Evolutionary conservation across 2,888 invertebrate species (phyloP).

Genomic region (Abrostola triplasia): DNA sequence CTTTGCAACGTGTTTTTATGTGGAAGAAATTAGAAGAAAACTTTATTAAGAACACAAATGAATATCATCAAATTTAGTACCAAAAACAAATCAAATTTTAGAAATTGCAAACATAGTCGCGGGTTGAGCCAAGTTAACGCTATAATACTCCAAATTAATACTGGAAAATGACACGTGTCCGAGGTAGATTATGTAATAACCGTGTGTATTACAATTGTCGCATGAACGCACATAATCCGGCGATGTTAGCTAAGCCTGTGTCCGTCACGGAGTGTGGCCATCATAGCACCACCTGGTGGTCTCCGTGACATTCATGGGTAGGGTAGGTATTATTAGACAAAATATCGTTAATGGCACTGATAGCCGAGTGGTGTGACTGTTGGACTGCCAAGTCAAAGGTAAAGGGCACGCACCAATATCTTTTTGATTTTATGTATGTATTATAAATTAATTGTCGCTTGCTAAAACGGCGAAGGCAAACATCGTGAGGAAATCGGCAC

Average conservation of each 20-base stretch:
- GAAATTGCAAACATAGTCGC: background rate
- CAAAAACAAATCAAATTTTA: background rate
- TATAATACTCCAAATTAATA: slow-evolving; percentile 18
- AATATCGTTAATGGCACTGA: background rate
- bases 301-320: slow-evolving; percentile 14
- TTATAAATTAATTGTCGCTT: no score
- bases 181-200: slow-evolving; percentile 38
- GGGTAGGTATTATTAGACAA: background rate
- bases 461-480: no score
- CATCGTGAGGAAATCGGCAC: no score
- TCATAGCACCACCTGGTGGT: slow-evolving; percentile 38
- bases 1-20: no score
- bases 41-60: no score
- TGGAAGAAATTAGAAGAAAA: no score
- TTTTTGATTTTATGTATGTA: no score
- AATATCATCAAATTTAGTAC: background rate
- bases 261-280: slow-evolving; percentile 25
- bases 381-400: no score
- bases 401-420: no score
- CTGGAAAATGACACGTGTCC: slow-evolving; percentile 41
- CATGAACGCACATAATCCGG: slow-evolving; percentile 36
- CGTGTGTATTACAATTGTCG: slow-evolving; percentile 29
- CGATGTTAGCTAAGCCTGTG: slow-evolving; percentile 29
- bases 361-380: no score
- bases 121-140: background rate